Conservation (phyloP, 2,888 invertebrate species). For the Diaprepes abbreviatus region DNA sequence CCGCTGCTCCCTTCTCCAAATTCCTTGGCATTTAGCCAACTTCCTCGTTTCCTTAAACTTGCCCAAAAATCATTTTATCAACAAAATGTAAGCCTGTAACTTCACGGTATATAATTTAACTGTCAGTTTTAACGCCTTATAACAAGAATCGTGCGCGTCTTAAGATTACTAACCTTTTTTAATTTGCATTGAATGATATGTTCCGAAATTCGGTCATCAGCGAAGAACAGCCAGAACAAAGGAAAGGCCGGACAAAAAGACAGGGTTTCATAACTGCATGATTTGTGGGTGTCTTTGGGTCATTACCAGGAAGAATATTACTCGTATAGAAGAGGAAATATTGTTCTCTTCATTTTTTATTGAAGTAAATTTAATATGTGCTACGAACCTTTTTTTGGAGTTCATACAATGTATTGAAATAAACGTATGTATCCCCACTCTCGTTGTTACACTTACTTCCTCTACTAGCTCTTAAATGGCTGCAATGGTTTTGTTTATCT, state of each 20-base stretch:
- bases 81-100: constrained; percentile 1
- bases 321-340: no score
- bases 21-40: no score
- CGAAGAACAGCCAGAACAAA: constrained; percentile 23
- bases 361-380: no score
- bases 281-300: constrained; percentile 28
- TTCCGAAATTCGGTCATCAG: constrained; percentile 29
- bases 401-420: no score
- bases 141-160: constrained; percentile 35
- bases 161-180: constrained; percentile 25
- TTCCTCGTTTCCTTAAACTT: background rate
- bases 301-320: background rate
- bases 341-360: no score
- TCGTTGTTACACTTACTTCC: no score
- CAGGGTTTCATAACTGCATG: constrained; percentile 31
- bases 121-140: constrained; percentile 28
- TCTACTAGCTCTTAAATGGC: no score
- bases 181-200: constrained; percentile 41
- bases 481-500: no score
- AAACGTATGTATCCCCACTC: no score
- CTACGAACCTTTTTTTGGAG: no score
- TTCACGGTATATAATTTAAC: constrained; percentile 22
- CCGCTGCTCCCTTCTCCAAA: no score
- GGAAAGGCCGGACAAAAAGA: constrained; percentile 18
- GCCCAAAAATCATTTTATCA: background rate